A percentile compares a stretch with the other conserved stretches of the same genome.
Conservation (phyloP, 2,888 invertebrate species). For the Xanthorhoe designata region DNA sequence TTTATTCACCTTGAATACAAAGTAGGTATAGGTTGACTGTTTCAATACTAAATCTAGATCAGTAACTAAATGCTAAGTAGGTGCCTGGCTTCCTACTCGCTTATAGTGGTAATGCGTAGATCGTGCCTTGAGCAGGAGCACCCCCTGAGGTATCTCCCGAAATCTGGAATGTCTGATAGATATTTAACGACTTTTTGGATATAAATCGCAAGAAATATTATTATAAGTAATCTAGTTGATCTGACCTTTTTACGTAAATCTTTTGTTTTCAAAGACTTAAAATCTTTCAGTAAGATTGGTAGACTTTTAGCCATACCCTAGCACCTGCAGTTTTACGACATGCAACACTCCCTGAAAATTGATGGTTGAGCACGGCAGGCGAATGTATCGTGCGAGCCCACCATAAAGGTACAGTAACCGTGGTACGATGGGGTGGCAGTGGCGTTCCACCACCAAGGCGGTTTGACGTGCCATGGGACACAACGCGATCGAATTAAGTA, state of each 20-base stretch:
- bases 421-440: conserved; percentile 64
- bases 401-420: conserved; percentile 43
- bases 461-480: conserved; percentile 63
- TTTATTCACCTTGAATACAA: neutral
- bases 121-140: neutral
- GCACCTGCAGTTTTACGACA: conserved; percentile 7
- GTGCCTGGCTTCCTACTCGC: neutral
- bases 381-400: conserved; percentile 44
- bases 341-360: conserved; percentile 12
- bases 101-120: neutral
- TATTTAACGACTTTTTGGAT: too few relatives aligned
- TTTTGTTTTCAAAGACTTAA: neutral
- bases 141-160: too few relatives aligned
- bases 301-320: neutral
- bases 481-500: conserved; percentile 20
- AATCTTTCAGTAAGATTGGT: too few relatives aligned
- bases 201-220: too few relatives aligned
- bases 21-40: neutral
- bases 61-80: neutral
- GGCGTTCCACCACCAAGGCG: conserved; percentile 71
- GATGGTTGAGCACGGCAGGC: conserved; percentile 3
- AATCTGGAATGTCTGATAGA: neutral
- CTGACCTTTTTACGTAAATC: neutral
- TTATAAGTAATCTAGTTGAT: neutral
- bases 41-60: neutral